Evolutionary conservation across 1,140 invertebrate species (phyloP).

Genomic region (Caenorhabditis tropicalis): DNA sequence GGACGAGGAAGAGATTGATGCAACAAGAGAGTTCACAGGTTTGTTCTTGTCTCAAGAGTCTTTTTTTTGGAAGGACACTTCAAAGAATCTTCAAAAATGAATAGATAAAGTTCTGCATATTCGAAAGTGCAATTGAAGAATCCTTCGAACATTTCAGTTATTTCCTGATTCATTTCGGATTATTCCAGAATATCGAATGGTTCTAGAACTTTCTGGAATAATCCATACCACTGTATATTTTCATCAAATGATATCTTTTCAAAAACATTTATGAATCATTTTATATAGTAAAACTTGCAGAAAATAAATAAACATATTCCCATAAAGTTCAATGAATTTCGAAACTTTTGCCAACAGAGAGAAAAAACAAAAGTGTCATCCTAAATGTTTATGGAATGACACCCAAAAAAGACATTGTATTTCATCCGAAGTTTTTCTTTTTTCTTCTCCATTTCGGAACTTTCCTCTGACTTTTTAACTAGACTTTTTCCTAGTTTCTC

Average conservation of each 20-base stretch:
- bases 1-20: neutral
- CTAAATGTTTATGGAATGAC: slow-evolving; percentile 37
- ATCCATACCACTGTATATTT: no score
- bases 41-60: neutral
- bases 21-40: slow-evolving; percentile 28
- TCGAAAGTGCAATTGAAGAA: no score
- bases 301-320: neutral
- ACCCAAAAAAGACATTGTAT: neutral
- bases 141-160: no score
- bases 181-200: no score
- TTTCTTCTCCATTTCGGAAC: neutral
- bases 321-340: neutral
- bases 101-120: neutral
- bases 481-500: neutral
- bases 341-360: neutral
- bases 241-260: no score
- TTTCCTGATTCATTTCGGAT: no score
- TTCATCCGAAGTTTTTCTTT: neutral
- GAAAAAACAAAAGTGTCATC: neutral
- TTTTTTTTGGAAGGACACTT: neutral
- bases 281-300: neutral
- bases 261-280: neutral
- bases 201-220: no score
- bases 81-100: neutral
- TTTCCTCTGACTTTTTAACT: neutral